Percentiles rank a stretch among this genome's conserved stretches.
These are phyloP conservation scores for Syrista parreyssii DNA, from an alignment of 2,888 invertebrate genomes.

Conservation along the genomic window DNA sequence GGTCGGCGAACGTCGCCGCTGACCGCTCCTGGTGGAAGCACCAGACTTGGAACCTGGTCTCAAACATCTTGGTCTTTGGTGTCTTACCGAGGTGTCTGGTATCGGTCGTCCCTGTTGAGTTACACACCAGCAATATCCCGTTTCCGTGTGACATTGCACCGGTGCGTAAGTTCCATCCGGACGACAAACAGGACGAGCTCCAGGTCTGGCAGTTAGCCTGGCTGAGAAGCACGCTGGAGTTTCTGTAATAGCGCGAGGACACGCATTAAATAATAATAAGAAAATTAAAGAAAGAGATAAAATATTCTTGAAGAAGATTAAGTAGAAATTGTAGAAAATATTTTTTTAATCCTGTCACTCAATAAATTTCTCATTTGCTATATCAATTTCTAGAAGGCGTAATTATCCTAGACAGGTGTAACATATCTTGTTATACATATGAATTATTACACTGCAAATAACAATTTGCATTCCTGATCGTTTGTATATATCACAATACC, in stretches of 20 bases:
- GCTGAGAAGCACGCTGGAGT: slow-evolving; percentile 65
- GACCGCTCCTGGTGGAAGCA: slow-evolving; percentile 45
- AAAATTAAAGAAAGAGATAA: not conserved
- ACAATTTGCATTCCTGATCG: not conserved
- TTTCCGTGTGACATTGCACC: slow-evolving; percentile 84
- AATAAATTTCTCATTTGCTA: not conserved
- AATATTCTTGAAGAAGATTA: not conserved
- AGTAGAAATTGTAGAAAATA: not conserved
- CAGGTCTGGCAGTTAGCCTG: slow-evolving; percentile 66
- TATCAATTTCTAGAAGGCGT: not conserved
- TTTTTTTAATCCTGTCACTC: not conserved
- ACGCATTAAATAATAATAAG: not conserved
- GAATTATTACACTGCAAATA: not conserved
- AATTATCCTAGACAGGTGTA: not conserved
- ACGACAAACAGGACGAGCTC: slow-evolving; percentile 82
- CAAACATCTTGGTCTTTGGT: slow-evolving; percentile 77
- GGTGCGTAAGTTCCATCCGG: slow-evolving; percentile 86
- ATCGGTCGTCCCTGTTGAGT: slow-evolving; percentile 85
- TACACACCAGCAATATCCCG: slow-evolving; percentile 91
- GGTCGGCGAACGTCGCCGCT: slow-evolving; percentile 49
- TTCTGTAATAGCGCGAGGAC: slow-evolving; percentile 45
- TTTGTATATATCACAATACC: not conserved
- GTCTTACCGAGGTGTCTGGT: slow-evolving; percentile 81
- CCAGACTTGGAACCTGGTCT: slow-evolving; percentile 47
- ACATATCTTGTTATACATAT: not conserved